Evolutionary conservation across 2,797 vertebrate genomes (phyloP), one percentile per base, ranked within the genome.

Genomic region (Gallinago stenura): DNA sequence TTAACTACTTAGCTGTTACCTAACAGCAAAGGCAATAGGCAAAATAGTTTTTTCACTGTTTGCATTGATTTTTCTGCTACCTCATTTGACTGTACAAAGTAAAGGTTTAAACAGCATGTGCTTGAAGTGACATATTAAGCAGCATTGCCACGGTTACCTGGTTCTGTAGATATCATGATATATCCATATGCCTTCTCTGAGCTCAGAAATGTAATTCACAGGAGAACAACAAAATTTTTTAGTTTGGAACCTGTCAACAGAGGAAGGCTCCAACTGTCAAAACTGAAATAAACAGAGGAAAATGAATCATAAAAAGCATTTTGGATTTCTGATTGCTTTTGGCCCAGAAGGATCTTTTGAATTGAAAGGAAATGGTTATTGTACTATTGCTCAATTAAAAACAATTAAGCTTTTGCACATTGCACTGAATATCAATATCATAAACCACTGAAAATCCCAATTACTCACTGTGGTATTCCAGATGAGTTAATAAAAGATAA

Each of bases 241-340:
- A 17, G 8, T 92, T 92, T 69, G 58, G 50, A 87, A 30, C 20
- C 15, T 78, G 68, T 57, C 37, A 83, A 69, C 21, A 62, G 13
- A 80, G 33, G 41, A 77, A 69, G 37, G 13, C 20, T 93, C 33
- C 22, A 70, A 66, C 73, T 78, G n/a, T 65, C 53, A 86, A 83
- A 97, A 89, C 37, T 69, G 61, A 95, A 95, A 96, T 87, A 85
- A 95, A 94, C 56, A 83, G 60, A 78, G 37, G 24, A 93, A 94
- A 93, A 95, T 43, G 4, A 87, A 80, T 71, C 37, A 46, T 73
- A 64, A 83, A 85, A 81, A 69, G 1, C 20, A 75, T 73, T 92
- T 87, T 41, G 19, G 68, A 71, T 83, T 94, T 89, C 65, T 81
- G 79, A 81, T 62, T 92, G 87, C 51, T 61, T 93, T 91, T 62